phyloP scores from a whole-genome alignment of 2,888 invertebrate species.

The Xylota sylvarum region DNA sequence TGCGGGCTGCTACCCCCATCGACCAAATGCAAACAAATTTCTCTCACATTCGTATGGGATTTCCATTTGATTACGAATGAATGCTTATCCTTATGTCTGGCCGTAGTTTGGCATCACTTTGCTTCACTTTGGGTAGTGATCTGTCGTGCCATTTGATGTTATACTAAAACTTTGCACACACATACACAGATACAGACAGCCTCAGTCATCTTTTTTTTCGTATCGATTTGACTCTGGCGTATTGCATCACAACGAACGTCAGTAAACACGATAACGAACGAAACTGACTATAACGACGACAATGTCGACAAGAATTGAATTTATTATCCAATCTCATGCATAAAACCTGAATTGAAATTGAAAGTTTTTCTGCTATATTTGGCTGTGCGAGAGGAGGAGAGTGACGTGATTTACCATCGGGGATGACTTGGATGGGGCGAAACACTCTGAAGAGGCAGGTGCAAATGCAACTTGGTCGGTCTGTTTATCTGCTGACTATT shows the following conservation, averaged over 20 bases:
- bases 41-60: constrained; percentile 55
- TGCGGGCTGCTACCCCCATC: constrained; percentile 15
- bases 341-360: constrained; percentile 73
- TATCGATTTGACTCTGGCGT: constrained; percentile 40
- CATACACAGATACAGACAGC: neutral
- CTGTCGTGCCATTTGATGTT: constrained; percentile 72
- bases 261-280: too few species aligned
- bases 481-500: constrained; percentile 39
- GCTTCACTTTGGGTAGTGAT: constrained; percentile 63
- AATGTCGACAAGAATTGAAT: constrained; percentile 69
- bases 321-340: constrained; percentile 75
- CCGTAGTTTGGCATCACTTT: constrained; percentile 61
- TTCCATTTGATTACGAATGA: constrained; percentile 37
- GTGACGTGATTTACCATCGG: constrained; percentile 34
- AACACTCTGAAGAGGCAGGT: constrained; percentile 51
- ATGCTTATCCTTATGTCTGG: constrained; percentile 58
- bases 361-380: constrained; percentile 57
- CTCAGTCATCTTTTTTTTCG: constrained; percentile 19
- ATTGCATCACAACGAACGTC: constrained; percentile 49
- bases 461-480: constrained; percentile 48
- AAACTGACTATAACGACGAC: too few species aligned
- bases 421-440: constrained; percentile 23
- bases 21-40: constrained; percentile 50
- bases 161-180: constrained; percentile 60
- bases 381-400: neutral